These are phyloP conservation scores for Cardiocondyla obscurior DNA, from an alignment of 1,140 invertebrate species.

Conservation along the genomic window DNA sequence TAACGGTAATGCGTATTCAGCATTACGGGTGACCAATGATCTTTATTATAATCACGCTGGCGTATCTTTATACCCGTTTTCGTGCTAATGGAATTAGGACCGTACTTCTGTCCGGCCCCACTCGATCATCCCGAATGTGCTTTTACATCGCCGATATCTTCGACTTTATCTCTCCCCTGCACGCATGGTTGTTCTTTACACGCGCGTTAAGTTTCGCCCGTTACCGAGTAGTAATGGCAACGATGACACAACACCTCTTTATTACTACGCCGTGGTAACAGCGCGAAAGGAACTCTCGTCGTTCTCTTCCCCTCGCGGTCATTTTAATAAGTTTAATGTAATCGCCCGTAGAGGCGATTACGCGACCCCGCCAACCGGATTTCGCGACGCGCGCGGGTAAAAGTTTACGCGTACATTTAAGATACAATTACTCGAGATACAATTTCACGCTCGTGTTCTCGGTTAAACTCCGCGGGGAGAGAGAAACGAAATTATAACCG, in stretches of 20 bases:
- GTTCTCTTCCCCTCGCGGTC: constrained; percentile 10
- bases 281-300: constrained; percentile 34
- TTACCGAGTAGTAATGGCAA: constrained; percentile 63
- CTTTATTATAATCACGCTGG: constrained; percentile 71
- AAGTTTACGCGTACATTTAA: not conserved
- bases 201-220: constrained; percentile 27
- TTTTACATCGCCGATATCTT: constrained; percentile 27
- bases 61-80: constrained; percentile 64
- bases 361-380: constrained; percentile 29
- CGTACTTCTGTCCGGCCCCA: constrained; percentile 25
- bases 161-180: constrained; percentile 33
- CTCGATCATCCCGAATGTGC: constrained; percentile 55
- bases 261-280: constrained; percentile 67
- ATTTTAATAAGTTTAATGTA: constrained; percentile 66
- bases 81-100: constrained; percentile 74
- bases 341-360: constrained; percentile 53
- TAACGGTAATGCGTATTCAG: constrained; percentile 73
- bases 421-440: constrained; percentile 18
- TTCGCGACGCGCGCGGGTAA: not conserved
- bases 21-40: constrained; percentile 37
- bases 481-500: constrained; percentile 22
- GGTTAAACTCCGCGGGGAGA: not conserved
- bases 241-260: constrained; percentile 68
- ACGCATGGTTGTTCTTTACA: not conserved
- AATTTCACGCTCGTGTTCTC: not conserved